Conservation (phyloP, 2,113 vertebrate genomes). For the Mesoclemmys tuberculata region DNA sequence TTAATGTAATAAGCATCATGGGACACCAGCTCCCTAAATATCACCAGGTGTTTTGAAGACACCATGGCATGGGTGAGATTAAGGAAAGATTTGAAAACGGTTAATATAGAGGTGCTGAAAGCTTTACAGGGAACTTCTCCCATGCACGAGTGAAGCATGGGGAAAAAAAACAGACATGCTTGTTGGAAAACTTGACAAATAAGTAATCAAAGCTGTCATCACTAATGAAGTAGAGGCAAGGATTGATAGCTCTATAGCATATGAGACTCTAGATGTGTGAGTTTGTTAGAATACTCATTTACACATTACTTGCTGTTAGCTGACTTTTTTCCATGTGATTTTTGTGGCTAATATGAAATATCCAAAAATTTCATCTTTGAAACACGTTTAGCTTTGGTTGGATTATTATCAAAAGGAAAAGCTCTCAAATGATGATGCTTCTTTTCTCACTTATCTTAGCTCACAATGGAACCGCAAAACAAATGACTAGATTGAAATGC, state of each 20-base stretch:
- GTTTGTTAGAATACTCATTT: not conserved
- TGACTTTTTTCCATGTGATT: not conserved
- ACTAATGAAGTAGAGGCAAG: too few species aligned
- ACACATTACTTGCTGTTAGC: not conserved
- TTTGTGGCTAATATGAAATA: not conserved
- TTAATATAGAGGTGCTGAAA: too few species aligned
- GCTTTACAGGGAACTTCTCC: too few species aligned
- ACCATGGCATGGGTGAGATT: not conserved
- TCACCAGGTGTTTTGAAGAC: not conserved
- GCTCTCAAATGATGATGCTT: too few species aligned
- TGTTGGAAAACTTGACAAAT: too few species aligned
- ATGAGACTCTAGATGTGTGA: not conserved
- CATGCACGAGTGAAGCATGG: too few species aligned
- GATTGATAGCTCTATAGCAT: too few species aligned
- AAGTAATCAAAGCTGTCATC: too few species aligned
- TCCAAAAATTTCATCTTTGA: not conserved
- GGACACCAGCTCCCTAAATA: not conserved
- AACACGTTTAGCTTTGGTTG: not conserved
- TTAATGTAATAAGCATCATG: not conserved
- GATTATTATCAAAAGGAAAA: not conserved
- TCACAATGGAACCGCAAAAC: not conserved
- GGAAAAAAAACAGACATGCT: too few species aligned
- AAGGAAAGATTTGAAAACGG: not conserved
- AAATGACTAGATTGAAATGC: not conserved
- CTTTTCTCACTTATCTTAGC: too few species aligned